Evolutionary conservation across 2,888 invertebrate genomes (phyloP), one percentile per base, ranked within the genome.

Genomic region (Asteroscopus sphinx): DNA sequence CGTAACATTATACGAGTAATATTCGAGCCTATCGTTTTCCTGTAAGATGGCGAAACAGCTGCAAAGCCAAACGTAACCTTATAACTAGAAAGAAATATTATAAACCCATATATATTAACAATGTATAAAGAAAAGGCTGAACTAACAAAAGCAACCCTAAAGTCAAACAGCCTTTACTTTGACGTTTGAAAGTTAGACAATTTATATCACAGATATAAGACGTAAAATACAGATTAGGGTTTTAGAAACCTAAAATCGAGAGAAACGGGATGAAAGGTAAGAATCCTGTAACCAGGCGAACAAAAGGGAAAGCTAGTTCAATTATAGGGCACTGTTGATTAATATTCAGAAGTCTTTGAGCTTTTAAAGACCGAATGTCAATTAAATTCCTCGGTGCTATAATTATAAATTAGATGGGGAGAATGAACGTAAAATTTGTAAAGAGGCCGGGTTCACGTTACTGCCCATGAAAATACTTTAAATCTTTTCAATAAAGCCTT

Each of bases 361-460:
- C 57, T 36, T 42, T 45, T 25, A 46, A 62, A 57, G 54, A 69
- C 69, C 59, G 61, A 69, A 66, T 66, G 49, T 61, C 69, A 72
- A 72, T 68, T 59, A 76, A 72, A 63, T 57, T 61, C 52, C 62
- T 64, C 40, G 30, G 48, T 51, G 48, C 25, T 65, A 73, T 67
- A 67, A 73, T 76, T 73, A 76, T 62, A 64, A 68, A 71, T 61
- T 64, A 36, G 52, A 61, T 37, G 48, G 54, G 54, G 37, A 37
- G 30, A 48, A 52, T 52, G 52, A 61, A 68, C 35, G 46, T 58
- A 36, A 63, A 56, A 60, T 56, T 60, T 58, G 40, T 58, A 54
- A 45, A 49, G 57, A 47, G 44, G 56, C 25, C 44, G 53, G 44
- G 49, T 42, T 68, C 42, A 7, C 12, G 16, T 47, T 62, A 55